These are phyloP conservation scores for Coenonympha arcania DNA, from an alignment of 2,888 invertebrate genomes.

Conservation along the genomic window DNA sequence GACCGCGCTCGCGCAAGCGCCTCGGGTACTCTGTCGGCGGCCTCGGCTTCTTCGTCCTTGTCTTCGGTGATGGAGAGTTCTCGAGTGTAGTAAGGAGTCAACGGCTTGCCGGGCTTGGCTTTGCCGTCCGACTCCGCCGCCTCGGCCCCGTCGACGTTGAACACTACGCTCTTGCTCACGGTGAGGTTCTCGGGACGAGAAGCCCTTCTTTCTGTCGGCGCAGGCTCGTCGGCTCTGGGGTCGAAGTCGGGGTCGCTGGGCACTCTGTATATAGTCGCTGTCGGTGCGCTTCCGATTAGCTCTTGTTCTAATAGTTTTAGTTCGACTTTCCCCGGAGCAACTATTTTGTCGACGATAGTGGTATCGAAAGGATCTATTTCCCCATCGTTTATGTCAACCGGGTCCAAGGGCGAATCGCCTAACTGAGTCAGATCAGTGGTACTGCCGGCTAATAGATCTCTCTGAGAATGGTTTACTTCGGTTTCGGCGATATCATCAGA, in stretches of 20 bases:
- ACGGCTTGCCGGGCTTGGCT: conserved; percentile 78
- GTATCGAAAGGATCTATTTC: conserved; percentile 91
- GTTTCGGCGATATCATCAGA: conserved; percentile 65
- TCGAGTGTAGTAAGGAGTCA: conserved; percentile 86
- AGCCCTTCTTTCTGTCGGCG: conserved; percentile 67
- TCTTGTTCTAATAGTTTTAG: conserved; percentile 85
- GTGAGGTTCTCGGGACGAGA: conserved; percentile 77
- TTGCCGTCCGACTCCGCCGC: conserved; percentile 74
- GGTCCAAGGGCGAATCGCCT: conserved; percentile 79
- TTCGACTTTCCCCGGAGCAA: conserved; percentile 84
- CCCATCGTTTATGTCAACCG: conserved; percentile 69
- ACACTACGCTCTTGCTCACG: conserved; percentile 67
- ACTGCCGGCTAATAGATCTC: conserved; percentile 84
- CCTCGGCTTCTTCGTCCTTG: conserved; percentile 72
- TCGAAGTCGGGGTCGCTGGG: conserved; percentile 87
- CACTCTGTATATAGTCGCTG: conserved; percentile 52
- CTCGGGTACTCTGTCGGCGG: conserved; percentile 79
- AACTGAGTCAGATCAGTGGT: conserved; percentile 82
- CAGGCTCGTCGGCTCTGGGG: conserved; percentile 80
- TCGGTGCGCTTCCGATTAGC: conserved; percentile 70
- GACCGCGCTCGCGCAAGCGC: conserved; percentile 74
- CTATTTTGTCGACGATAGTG: conserved; percentile 80
- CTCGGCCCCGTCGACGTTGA: conserved; percentile 65
- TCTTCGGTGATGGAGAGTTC: conserved; percentile 75
- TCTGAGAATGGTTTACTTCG: conserved; percentile 58